phyloP scores from a whole-genome alignment of 2,797 vertebrate species.

The Eupleurogrammus muticus region DNA sequence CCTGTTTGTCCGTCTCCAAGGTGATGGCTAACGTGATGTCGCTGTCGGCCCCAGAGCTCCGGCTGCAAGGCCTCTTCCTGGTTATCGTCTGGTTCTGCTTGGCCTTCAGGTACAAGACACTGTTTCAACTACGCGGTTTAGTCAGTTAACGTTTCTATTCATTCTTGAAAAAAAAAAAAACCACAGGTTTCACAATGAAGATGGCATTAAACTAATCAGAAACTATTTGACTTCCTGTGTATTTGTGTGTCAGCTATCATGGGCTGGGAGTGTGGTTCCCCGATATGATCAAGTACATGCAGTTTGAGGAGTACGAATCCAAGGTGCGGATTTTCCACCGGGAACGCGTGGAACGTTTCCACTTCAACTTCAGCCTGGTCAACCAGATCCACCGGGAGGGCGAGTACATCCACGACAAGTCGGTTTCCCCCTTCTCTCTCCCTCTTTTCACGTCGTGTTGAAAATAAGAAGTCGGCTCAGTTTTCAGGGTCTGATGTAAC shows the following conservation, averaged over 20 bases:
- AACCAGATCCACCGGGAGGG: constrained; percentile 95
- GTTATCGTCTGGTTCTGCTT: constrained; percentile 96
- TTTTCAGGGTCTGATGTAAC: too few relatives aligned
- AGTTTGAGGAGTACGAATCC: constrained; percentile 92
- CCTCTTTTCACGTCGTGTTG: not conserved
- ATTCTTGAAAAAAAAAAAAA: too few relatives aligned
- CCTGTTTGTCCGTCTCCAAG: constrained; percentile 73
- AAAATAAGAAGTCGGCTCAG: not conserved
- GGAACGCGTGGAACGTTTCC: constrained; percentile 90
- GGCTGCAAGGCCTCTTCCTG: constrained; percentile 92
- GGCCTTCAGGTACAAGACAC: constrained; percentile 91
- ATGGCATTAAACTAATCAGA: too few relatives aligned
- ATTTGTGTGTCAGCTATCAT: constrained; percentile 87
- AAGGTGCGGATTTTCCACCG: constrained; percentile 88
- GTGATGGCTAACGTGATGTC: constrained; percentile 94
- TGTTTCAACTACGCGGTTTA: not conserved
- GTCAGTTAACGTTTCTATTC: too few relatives aligned
- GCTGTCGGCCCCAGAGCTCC: constrained; percentile 90
- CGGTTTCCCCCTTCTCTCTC: constrained; percentile 42
- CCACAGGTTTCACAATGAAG: too few relatives aligned
- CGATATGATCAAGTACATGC: constrained; percentile 97
- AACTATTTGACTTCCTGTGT: not conserved
- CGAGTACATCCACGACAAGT: constrained; percentile 93
- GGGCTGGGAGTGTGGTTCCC: constrained; percentile 98
- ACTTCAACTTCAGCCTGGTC: constrained; percentile 97